Percentiles rank a stretch among this genome's conserved stretches.
phyloP scores from a whole-genome alignment of 2,113 vertebrate genomes.

The Channa maculata region DNA sequence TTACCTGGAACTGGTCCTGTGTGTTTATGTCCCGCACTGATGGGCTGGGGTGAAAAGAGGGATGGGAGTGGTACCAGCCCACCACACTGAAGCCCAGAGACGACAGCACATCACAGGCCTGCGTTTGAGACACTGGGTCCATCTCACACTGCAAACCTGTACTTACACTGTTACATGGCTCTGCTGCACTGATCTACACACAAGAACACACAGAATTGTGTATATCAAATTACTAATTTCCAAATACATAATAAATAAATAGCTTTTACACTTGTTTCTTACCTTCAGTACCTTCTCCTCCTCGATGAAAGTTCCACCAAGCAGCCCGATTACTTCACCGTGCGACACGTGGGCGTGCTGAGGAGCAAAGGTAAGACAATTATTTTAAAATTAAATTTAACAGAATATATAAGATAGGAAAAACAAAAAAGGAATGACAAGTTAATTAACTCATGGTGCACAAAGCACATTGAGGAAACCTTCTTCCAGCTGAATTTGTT shows the following conservation, averaged over 20 bases:
- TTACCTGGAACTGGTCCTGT: slow-evolving; percentile 97
- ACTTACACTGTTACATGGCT: slow-evolving; percentile 96
- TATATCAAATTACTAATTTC: neutral
- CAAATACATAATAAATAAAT: neutral
- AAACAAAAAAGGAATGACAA: neutral
- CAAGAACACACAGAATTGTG: neutral
- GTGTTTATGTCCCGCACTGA: slow-evolving; percentile 96
- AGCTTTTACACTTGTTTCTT: slow-evolving; percentile 37
- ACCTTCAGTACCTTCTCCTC: slow-evolving; percentile 89
- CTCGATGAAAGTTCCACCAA: slow-evolving; percentile 91
- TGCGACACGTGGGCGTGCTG: slow-evolving; percentile 96
- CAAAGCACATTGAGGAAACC: too few relatives aligned
- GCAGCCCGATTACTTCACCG: slow-evolving; percentile 95
- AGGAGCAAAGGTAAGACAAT: neutral
- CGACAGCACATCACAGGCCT: slow-evolving; percentile 91
- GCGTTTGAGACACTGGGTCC: slow-evolving; percentile 96
- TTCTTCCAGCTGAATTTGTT: neutral
- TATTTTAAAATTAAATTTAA: neutral
- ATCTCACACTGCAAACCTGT: slow-evolving; percentile 98
- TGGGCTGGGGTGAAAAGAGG: slow-evolving; percentile 94
- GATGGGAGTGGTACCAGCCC: slow-evolving; percentile 99
- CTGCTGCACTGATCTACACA: slow-evolving; percentile 90
- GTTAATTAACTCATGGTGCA: neutral
- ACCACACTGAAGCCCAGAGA: slow-evolving; percentile 89
- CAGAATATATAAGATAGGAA: neutral